Evolutionary conservation across 1,140 invertebrate species (phyloP).

Genomic region (Sitophilus oryzae): DNA sequence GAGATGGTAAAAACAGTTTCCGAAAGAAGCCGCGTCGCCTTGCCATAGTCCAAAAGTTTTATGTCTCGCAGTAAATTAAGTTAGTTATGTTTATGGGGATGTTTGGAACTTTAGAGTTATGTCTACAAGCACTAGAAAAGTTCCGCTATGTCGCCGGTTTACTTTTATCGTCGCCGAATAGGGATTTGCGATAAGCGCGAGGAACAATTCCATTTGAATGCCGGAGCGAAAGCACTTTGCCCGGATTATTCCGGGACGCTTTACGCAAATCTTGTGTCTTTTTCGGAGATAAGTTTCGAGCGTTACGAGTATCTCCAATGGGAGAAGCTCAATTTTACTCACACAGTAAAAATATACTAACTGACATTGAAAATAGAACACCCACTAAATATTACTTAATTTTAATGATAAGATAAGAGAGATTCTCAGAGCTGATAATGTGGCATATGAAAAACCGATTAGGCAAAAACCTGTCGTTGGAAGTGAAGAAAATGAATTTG

Average conservation of each 20-base stretch:
- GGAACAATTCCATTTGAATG: background rate
- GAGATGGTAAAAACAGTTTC: too few relatives aligned
- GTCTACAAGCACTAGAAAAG: conserved; percentile 38
- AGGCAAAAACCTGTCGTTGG: too few relatives aligned
- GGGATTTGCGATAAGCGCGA: conserved; percentile 8
- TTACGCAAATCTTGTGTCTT: background rate
- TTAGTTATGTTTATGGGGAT: conserved; percentile 42
- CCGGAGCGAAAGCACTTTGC: background rate
- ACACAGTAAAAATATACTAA: too few relatives aligned
- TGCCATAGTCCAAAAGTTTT: conserved; percentile 36
- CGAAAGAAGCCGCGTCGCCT: conserved; percentile 21
- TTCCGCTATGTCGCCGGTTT: conserved; percentile 33
- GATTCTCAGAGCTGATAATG: too few relatives aligned
- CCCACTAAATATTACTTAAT: too few relatives aligned
- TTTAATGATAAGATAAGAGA: too few relatives aligned
- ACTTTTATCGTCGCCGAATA: conserved; percentile 35
- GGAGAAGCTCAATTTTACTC: too few relatives aligned
- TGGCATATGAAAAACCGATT: too few relatives aligned
- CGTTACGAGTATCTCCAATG: too few relatives aligned
- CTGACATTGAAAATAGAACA: too few relatives aligned
- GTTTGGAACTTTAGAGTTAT: conserved; percentile 39
- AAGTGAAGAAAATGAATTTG: too few relatives aligned
- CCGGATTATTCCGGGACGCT: background rate
- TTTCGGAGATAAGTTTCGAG: too few relatives aligned
- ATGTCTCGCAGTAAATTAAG: conserved; percentile 42